phyloP scores from a whole-genome alignment of 2,888 invertebrate species.

The Macroteleia sp. region DNA sequence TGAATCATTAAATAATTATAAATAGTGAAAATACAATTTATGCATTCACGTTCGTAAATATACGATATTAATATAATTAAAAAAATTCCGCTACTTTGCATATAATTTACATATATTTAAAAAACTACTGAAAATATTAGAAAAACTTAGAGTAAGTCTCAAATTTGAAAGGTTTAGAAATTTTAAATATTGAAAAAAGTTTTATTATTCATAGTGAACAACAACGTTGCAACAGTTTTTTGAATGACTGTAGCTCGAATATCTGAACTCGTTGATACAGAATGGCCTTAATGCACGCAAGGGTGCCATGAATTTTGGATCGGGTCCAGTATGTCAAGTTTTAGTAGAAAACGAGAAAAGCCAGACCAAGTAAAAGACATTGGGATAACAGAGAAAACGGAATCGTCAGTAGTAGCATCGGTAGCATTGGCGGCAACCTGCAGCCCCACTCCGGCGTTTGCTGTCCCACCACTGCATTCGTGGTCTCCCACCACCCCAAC shows the following conservation, averaged over 20 bases:
- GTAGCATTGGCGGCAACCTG: slow-evolving; percentile 54
- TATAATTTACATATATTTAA: too few species aligned
- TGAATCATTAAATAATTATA: too few species aligned
- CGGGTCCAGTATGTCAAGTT: slow-evolving; percentile 35
- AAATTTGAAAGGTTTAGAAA: too few species aligned
- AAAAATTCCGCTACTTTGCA: too few species aligned
- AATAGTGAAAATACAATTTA: too few species aligned
- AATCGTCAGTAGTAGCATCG: slow-evolving; percentile 32
- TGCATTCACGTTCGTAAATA: too few species aligned
- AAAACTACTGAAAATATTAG: too few species aligned
- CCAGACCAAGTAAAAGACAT: slow-evolving; percentile 24
- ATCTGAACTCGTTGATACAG: slow-evolving; percentile 11
- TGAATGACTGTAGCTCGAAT: not conserved
- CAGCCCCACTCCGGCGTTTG: slow-evolving; percentile 80
- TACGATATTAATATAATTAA: too few species aligned
- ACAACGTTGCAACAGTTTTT: not conserved
- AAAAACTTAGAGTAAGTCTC: too few species aligned
- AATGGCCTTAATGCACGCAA: slow-evolving; percentile 45
- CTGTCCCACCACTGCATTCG: slow-evolving; percentile 83
- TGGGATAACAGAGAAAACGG: slow-evolving; percentile 31
- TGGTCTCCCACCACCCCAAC: slow-evolving; percentile 84
- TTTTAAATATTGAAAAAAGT: too few species aligned
- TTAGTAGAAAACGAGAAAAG: slow-evolving; percentile 7
- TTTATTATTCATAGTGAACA: too few species aligned
- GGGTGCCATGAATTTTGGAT: slow-evolving; percentile 40